These are phyloP conservation scores for Mayetiola destructor DNA, from an alignment of 2,888 invertebrate genomes.

Conservation along the genomic window DNA sequence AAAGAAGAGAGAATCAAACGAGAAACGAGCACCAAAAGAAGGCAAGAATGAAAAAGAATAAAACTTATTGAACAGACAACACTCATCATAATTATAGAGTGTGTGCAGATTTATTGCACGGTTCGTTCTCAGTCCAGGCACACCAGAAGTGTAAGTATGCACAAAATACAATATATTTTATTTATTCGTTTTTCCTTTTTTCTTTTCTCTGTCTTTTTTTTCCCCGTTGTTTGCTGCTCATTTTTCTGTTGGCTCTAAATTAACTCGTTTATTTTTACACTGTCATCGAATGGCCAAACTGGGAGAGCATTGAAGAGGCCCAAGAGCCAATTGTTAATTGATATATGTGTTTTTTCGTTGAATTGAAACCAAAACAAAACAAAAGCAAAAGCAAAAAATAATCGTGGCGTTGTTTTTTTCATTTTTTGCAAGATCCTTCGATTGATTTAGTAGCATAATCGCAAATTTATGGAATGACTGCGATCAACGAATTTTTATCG, in stretches of 20 bases:
- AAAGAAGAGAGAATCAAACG: no score
- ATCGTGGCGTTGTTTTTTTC: background rate
- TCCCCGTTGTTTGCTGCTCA: no score
- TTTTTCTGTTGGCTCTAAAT: conserved; percentile 4
- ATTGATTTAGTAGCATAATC: background rate
- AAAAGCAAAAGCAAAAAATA: no score
- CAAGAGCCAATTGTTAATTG: conserved; percentile 4
- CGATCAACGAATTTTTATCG: no score
- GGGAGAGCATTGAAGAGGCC: background rate
- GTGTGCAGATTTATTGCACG: conserved; percentile 8
- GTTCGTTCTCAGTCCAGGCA: background rate
- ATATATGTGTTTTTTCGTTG: conserved; percentile 12
- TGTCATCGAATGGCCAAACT: background rate
- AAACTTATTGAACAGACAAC: no score
- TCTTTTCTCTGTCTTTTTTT: no score
- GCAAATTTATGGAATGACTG: no score
- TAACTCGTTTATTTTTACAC: conserved; percentile 7
- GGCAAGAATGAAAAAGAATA: no score
- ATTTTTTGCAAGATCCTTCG: background rate
- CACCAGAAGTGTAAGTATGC: background rate
- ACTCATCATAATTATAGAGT: conserved; percentile 9
- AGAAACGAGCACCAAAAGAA: no score
- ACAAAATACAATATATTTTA: background rate
- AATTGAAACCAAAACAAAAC: no score
- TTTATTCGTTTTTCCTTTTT: background rate